Percentiles rank a stretch among this genome's conserved stretches.
Evolutionary conservation across 2,888 invertebrate species (phyloP).

Genomic region (Pterobdella sp.): DNA sequence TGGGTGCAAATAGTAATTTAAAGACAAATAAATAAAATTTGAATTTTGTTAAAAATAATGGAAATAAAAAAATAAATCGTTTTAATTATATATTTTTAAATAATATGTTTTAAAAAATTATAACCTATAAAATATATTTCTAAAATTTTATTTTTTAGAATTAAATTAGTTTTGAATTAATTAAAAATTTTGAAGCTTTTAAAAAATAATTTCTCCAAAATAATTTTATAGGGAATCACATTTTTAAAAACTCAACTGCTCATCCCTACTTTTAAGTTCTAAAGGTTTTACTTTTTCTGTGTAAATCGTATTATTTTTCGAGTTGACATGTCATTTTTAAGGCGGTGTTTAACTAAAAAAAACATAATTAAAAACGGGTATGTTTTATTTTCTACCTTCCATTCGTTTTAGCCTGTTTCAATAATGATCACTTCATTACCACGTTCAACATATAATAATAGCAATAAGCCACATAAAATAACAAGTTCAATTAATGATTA

Average conservation of each 20-base stretch:
- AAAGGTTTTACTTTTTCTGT: background rate
- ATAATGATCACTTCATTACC: too few relatives aligned
- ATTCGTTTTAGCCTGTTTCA: too few relatives aligned
- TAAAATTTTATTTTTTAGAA: background rate
- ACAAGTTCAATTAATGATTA: too few relatives aligned
- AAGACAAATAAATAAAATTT: too few relatives aligned
- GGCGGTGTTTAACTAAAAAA: background rate
- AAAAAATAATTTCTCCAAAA: background rate
- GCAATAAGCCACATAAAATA: too few relatives aligned
- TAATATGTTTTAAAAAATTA: too few relatives aligned
- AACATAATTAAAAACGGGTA: background rate
- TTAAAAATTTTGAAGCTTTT: background rate
- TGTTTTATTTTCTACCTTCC: background rate
- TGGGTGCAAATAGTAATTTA: too few relatives aligned
- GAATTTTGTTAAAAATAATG: too few relatives aligned
- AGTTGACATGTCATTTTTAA: slow-evolving; percentile 8
- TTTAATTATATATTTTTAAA: too few relatives aligned
- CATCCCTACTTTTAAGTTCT: background rate
- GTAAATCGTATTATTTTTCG: background rate
- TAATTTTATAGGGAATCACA: background rate
- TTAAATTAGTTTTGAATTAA: background rate
- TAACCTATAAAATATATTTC: too few relatives aligned
- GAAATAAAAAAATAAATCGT: too few relatives aligned
- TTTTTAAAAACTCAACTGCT: background rate
- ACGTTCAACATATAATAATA: too few relatives aligned